phyloP scores from a whole-genome alignment of 2,797 vertebrate genomes.

The Neosilurus mollespiculum region DNA sequence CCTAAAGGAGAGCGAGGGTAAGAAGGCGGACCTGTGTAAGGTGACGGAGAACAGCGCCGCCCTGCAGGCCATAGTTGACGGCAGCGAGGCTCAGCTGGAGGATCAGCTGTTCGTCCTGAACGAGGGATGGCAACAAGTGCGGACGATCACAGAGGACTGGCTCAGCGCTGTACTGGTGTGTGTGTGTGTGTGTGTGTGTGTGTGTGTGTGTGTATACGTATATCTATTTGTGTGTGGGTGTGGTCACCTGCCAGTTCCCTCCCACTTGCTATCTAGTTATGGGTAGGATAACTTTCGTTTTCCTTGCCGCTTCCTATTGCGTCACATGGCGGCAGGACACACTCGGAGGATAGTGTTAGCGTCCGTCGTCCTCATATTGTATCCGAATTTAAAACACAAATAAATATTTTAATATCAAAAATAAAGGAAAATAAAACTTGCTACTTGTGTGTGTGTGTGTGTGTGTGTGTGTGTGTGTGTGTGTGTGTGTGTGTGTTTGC shows the following conservation, averaged over 20 bases:
- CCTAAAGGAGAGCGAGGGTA: constrained; percentile 88
- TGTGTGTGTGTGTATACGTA: constrained; percentile 23
- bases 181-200: constrained; percentile 47
- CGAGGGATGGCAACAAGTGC: constrained; percentile 83
- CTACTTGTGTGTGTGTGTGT: background rate
- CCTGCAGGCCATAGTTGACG: constrained; percentile 86
- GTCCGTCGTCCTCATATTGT: background rate
- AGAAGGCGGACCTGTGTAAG: constrained; percentile 80
- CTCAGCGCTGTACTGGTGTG: constrained; percentile 87
- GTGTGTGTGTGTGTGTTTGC: constrained; percentile 21
- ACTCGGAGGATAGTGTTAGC: background rate
- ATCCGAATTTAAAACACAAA: background rate
- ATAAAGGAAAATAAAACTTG: background rate
- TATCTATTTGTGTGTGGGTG: constrained; percentile 14
- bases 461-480: constrained; percentile 26
- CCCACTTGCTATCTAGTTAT: background rate
- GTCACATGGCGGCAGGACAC: background rate
- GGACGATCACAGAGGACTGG: constrained; percentile 92
- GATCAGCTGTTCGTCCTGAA: constrained; percentile 85
- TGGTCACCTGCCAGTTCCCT: background rate
- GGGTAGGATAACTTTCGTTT: background rate
- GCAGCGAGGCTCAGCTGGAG: constrained; percentile 81
- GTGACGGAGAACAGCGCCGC: constrained; percentile 85
- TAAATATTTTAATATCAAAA: background rate
- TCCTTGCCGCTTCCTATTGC: background rate